phyloP scores from a whole-genome alignment of 2,797 vertebrate genomes.

The Micropoecilia bifurca region DNA sequence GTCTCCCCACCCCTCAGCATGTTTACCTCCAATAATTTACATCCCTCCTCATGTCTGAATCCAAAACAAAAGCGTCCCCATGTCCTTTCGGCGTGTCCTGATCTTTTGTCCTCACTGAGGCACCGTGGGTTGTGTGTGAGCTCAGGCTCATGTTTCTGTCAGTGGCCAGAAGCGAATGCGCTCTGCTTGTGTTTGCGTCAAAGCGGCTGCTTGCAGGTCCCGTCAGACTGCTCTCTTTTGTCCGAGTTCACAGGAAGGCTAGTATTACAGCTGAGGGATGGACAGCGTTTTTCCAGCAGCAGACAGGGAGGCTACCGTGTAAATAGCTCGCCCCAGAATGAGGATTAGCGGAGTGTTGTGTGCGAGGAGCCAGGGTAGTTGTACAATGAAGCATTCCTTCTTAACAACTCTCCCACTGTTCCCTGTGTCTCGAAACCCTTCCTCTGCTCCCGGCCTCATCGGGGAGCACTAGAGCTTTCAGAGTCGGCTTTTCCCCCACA shows the following conservation, averaged over 20 bases:
- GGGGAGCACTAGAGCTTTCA: constrained; percentile 19
- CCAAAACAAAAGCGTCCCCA: constrained; percentile 51
- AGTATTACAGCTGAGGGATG: constrained; percentile 56
- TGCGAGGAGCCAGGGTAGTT: constrained; percentile 32
- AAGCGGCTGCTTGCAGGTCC: constrained; percentile 14
- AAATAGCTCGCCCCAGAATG: constrained; percentile 24
- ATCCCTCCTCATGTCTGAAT: constrained; percentile 47
- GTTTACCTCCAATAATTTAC: constrained; percentile 32
- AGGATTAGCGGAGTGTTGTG: constrained; percentile 58
- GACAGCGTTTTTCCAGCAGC: constrained; percentile 20
- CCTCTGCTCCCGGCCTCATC: constrained; percentile 9
- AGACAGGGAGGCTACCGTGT: constrained; percentile 17
- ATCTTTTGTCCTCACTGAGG: constrained; percentile 62
- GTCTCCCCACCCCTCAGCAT: constrained; percentile 1
- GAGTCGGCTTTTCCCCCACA: constrained; percentile 1
- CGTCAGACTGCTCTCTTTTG: constrained; percentile 41
- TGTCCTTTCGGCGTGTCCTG: constrained; percentile 24
- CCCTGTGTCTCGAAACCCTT: constrained; percentile 10
- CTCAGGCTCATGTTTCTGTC: constrained; percentile 65
- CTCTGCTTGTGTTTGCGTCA: constrained; percentile 28
- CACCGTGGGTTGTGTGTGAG: constrained; percentile 20
- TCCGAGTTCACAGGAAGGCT: constrained; percentile 52
- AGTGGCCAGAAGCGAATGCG: constrained; percentile 35
- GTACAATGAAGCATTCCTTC: constrained; percentile 69
- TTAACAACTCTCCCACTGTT: constrained; percentile 63